Evolutionary conservation across 2,888 invertebrate genomes (phyloP), one percentile per base, ranked within the genome.

Genomic region (Ornithoptera alexandrae): DNA sequence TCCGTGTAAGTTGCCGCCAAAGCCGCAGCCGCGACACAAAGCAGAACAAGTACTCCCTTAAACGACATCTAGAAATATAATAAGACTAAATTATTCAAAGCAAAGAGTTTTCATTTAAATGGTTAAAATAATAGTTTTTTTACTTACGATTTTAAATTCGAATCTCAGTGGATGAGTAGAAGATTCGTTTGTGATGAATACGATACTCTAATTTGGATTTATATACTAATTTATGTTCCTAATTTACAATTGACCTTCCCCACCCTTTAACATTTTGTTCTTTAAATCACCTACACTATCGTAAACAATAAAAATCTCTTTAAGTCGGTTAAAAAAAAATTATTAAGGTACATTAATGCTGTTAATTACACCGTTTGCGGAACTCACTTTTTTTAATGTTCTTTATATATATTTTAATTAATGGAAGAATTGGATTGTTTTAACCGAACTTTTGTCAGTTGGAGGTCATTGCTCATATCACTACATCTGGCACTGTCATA

Each of bases 1-100:
- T 93, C 93, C 1, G 95, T 94, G 79, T 96, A 96, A 30, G 84
- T 84, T 0, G 86, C 85, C 0, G 85, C 84, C 1, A 80, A 20
- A 0, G 77, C 80, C 0, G 74, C 72, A 7, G 73, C 83, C 20
- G 81, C 74, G 59, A 83, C 71, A 66, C 81, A 78, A 71, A 80
- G 76, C 0, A 87, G 36, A 2, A 84, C 68, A 0, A 87, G 36
- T 3, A 84, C 68, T 71, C 74, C 76, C 74, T 83, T 84, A 80
- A 84, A 79, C 46, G 75, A 75, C 66, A 70, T 74, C 84, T 85
- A 79, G 1, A 83, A 82, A 18, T 63, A 7, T 10, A 22, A 22
- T 22, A 8, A 57, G 5, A 20, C 0, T 6, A 20, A 20, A 57
- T 57, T 20, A 57, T 6, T 20, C 5, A 20, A n/a, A 57, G 20